These are phyloP conservation scores for Jordanella pulchra DNA, from an alignment of 2,797 vertebrate genomes.

Conservation along the genomic window DNA sequence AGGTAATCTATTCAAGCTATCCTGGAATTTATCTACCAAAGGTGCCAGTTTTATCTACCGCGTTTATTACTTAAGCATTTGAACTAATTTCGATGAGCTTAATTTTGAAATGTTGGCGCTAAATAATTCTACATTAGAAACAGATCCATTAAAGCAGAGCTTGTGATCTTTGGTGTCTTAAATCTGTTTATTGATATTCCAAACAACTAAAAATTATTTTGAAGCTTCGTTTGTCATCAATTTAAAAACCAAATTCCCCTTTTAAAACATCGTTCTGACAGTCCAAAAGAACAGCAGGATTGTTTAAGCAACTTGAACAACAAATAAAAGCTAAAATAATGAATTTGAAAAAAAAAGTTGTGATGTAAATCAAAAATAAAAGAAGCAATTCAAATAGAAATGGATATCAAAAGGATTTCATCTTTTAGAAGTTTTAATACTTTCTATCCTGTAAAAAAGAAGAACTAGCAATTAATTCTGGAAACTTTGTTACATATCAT, in stretches of 20 bases:
- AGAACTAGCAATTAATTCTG: neutral
- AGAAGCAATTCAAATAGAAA: neutral
- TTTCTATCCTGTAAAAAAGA: neutral
- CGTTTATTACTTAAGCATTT: neutral
- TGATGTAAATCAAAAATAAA: neutral
- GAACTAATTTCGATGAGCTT: neutral
- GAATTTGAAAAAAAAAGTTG: no score
- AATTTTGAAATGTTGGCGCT: neutral
- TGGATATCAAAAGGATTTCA: neutral
- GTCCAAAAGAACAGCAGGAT: no score
- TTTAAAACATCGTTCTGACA: no score
- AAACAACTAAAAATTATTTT: neutral
- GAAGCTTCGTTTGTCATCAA: neutral
- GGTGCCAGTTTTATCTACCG: no score
- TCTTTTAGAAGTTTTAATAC: neutral
- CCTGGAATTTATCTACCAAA: no score
- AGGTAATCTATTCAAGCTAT: no score
- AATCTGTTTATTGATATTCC: neutral
- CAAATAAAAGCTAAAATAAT: no score
- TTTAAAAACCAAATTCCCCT: neutral
- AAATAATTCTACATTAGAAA: neutral
- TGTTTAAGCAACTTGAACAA: no score
- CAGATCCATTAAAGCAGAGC: neutral
- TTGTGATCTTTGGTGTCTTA: neutral
- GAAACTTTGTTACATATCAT: neutral